phyloP scores from a whole-genome alignment of 2,888 invertebrate species.

The Agriopis leucophaearia region DNA sequence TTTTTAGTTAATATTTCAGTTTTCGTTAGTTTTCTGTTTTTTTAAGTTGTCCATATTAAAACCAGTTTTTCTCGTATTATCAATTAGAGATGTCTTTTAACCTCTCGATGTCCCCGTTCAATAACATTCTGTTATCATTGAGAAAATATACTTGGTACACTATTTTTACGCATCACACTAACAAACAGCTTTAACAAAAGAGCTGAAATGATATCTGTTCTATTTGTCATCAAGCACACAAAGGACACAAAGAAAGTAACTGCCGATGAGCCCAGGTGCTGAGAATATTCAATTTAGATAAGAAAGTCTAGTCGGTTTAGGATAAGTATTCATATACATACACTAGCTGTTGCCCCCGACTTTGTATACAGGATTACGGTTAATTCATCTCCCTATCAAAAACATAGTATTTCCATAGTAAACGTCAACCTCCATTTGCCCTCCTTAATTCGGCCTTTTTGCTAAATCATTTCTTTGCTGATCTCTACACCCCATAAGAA shows the following conservation, averaged over 20 bases:
- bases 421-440: no score
- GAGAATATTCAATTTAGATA: slow-evolving; percentile 53
- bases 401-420: no score
- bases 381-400: no score
- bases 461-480: no score
- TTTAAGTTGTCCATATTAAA: no score
- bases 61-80: no score
- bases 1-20: no score
- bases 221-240: slow-evolving; percentile 29
- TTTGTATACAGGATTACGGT: no score
- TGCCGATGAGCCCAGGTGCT: slow-evolving; percentile 47
- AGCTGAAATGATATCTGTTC: slow-evolving; percentile 16
- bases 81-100: no score
- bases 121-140: neutral
- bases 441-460: no score
- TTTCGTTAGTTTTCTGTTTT: no score
- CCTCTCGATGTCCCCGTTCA: neutral
- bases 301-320: slow-evolving; percentile 31
- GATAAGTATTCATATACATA: slow-evolving; percentile 29
- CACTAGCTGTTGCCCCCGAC: neutral
- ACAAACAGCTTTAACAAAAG: slow-evolving; percentile 14
- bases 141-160: neutral
- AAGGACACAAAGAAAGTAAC: slow-evolving; percentile 35
- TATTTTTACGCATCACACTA: neutral
- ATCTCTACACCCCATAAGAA: no score